These are phyloP conservation scores for Eilema griseolum DNA, from an alignment of 2,888 invertebrate genomes.

Conservation along the genomic window DNA sequence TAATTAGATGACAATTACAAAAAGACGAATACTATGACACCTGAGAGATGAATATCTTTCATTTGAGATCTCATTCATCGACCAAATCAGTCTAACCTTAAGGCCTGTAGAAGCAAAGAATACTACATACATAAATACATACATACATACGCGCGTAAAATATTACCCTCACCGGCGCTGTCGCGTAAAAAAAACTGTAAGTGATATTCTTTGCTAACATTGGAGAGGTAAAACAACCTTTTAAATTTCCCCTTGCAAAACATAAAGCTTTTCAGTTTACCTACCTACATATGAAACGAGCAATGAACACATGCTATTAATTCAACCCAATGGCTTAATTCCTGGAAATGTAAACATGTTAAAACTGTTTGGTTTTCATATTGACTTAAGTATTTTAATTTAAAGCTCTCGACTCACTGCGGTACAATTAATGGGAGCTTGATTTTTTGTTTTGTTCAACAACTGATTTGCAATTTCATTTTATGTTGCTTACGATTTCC, in stretches of 20 bases:
- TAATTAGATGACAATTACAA: no score
- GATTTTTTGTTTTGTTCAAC: neutral
- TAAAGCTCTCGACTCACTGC: neutral
- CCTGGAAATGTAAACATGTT: conserved; percentile 24
- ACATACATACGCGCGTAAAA: no score
- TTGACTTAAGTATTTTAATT: conserved; percentile 18
- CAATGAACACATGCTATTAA: conserved; percentile 28
- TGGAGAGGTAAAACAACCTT: no score
- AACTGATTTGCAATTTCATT: neutral
- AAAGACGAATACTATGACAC: no score
- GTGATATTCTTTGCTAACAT: neutral
- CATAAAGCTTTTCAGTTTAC: no score
- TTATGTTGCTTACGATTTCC: neutral
- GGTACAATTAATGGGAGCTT: neutral
- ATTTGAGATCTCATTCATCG: no score
- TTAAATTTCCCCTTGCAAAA: no score
- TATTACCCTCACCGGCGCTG: no score
- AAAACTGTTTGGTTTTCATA: conserved; percentile 27
- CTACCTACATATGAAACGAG: neutral
- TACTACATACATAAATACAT: no score
- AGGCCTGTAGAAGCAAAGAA: no score
- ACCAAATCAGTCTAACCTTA: no score
- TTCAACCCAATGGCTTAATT: conserved; percentile 34
- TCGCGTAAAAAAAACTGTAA: neutral
- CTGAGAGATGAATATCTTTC: no score